Evolutionary conservation across 2,888 invertebrate genomes (phyloP).

Genomic region (Tricholauxania praeusta): DNA sequence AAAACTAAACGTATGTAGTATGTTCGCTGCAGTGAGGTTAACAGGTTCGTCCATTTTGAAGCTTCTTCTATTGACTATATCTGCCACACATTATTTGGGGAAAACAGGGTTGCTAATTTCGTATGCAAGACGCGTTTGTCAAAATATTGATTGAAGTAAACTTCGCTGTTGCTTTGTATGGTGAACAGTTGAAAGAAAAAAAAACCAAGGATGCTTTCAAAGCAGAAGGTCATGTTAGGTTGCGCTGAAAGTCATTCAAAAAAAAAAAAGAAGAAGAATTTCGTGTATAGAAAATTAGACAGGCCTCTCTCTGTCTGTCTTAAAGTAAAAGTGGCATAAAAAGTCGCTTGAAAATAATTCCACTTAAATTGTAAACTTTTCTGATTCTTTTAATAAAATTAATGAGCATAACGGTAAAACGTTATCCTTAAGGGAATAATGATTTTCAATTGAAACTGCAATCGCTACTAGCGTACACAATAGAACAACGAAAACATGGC

Average conservation of each 20-base stretch:
- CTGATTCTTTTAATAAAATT: slow-evolving; percentile 50
- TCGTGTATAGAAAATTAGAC: too few relatives aligned
- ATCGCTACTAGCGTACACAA: slow-evolving; percentile 53
- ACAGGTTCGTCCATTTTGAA: slow-evolving; percentile 18
- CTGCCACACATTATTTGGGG: neutral
- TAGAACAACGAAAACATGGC: slow-evolving; percentile 48
- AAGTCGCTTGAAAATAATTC: too few relatives aligned
- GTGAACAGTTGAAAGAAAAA: neutral
- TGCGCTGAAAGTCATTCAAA: neutral
- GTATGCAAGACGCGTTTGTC: slow-evolving; percentile 60
- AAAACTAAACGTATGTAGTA: neutral
- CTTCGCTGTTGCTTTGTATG: slow-evolving; percentile 11
- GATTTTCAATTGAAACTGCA: neutral
- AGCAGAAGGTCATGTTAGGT: slow-evolving; percentile 27
- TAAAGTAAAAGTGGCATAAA: too few relatives aligned
- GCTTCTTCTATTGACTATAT: neutral
- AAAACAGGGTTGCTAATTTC: slow-evolving; percentile 48
- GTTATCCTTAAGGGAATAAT: slow-evolving; percentile 12
- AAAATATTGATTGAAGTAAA: slow-evolving; percentile 62
- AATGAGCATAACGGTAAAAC: slow-evolving; percentile 61
- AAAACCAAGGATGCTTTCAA: slow-evolving; percentile 1
- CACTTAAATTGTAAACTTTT: neutral
- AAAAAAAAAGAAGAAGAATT: too few relatives aligned
- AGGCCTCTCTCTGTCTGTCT: too few relatives aligned
- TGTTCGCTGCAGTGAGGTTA: slow-evolving; percentile 11